Percentiles rank a stretch among this genome's conserved stretches.
Evolutionary conservation across 2,888 invertebrate species (phyloP).

Genomic region (Tethea ocularis): DNA sequence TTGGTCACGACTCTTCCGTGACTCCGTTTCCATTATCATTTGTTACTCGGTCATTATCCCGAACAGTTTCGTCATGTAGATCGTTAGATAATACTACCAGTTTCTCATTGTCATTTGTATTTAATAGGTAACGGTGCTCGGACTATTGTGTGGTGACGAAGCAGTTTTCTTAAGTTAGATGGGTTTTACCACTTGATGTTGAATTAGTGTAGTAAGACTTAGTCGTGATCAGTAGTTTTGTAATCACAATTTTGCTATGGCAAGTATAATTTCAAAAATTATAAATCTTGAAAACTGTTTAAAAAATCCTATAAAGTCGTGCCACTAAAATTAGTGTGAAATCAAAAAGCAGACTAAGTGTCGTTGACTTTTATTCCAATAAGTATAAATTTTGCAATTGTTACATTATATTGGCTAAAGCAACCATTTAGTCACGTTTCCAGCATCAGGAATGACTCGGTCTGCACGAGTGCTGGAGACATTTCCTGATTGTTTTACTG

Average conservation of each 20-base stretch:
- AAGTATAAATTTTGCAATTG: not conserved
- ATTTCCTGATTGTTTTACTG: conserved; percentile 1
- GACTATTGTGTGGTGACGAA: not conserved
- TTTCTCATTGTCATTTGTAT: conserved; percentile 6
- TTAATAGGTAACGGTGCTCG: not conserved
- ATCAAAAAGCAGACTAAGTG: too few species aligned
- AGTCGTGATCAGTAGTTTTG: not conserved
- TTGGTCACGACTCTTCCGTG: conserved; percentile 37
- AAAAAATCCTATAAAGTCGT: too few species aligned
- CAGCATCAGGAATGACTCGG: not conserved
- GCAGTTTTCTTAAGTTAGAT: too few species aligned
- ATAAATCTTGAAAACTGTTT: too few species aligned
- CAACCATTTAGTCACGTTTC: not conserved
- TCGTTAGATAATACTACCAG: not conserved
- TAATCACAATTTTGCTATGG: not conserved
- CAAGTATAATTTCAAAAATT: too few species aligned
- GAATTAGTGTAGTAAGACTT: not conserved
- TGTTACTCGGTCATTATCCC: conserved; percentile 24
- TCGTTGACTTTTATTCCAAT: too few species aligned
- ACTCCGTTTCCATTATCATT: conserved; percentile 25
- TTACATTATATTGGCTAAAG: not conserved
- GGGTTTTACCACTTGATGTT: not conserved
- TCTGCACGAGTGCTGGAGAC: not conserved
- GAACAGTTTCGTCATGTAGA: conserved; percentile 29
- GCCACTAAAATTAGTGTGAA: too few species aligned